phyloP scores from a whole-genome alignment of 2,113 vertebrate species.

The Piaya cayana region DNA sequence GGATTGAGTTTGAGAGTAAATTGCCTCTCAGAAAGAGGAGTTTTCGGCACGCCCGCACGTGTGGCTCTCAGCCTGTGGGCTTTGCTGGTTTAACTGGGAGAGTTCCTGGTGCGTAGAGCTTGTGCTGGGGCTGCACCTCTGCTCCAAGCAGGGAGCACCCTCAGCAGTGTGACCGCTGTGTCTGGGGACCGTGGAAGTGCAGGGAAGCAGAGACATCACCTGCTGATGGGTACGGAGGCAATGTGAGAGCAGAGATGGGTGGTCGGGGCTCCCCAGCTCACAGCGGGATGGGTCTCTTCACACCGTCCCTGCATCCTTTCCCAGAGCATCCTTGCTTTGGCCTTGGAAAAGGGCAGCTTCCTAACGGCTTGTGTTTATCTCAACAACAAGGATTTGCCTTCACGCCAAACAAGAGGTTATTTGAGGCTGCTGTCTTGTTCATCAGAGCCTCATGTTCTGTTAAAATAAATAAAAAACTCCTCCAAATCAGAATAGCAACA shows the following conservation, averaged over 20 bases:
- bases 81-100: neutral
- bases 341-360: conserved; percentile 5
- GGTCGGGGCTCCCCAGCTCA: neutral
- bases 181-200: rapidly evolving
- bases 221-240: rapidly evolving
- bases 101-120: neutral
- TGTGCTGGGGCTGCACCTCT: neutral
- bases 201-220: neutral
- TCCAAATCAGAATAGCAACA: neutral
- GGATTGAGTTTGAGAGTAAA: neutral
- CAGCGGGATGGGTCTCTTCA: neutral
- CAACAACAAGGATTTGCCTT: conserved; percentile 12
- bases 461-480: neutral
- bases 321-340: neutral
- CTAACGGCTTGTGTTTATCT: conserved; percentile 1
- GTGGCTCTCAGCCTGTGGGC: neutral
- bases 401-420: conserved; percentile 31
- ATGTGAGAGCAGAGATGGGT: neutral
- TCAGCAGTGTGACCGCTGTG: rapidly evolving
- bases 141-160: neutral
- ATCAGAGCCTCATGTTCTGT: conserved; percentile 25
- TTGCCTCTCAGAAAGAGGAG: neutral
- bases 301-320: neutral
- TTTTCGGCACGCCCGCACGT: rapidly evolving
- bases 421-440: conserved; percentile 27